Evolutionary conservation across 1,140 invertebrate species (phyloP).

Genomic region (Drosophila murphyi): DNA sequence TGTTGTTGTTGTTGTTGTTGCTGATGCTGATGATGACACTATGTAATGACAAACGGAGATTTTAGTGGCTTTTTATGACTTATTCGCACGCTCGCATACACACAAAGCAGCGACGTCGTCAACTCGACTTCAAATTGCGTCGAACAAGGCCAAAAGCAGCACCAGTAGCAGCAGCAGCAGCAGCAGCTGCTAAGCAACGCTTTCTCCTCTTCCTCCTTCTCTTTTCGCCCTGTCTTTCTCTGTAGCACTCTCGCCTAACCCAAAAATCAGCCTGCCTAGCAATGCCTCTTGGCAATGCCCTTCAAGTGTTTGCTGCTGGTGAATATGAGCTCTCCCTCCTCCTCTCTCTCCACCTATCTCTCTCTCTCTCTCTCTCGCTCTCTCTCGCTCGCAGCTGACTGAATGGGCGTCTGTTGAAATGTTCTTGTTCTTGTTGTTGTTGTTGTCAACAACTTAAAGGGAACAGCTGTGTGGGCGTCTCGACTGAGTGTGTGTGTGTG

Average conservation of each 20-base stretch:
- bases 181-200: slow-evolving; percentile 23
- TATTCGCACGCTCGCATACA: slow-evolving; percentile 43
- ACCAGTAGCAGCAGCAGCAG: background rate
- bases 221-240: background rate
- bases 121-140: slow-evolving; percentile 64
- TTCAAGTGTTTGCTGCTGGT: slow-evolving; percentile 1
- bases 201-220: background rate
- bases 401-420: slow-evolving; percentile 16
- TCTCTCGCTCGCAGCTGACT: slow-evolving; percentile 1
- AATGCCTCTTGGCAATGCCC: slow-evolving; percentile 21
- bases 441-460: slow-evolving; percentile 4
- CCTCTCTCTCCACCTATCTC: too few species aligned
- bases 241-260: background rate
- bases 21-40: slow-evolving; percentile 45
- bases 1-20: slow-evolving; percentile 17
- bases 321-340: background rate
- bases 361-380: background rate
- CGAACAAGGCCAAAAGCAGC: slow-evolving; percentile 45
- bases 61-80: slow-evolving; percentile 64
- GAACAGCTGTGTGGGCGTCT: slow-evolving; percentile 19
- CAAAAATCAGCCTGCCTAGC: slow-evolving; percentile 6
- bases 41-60: slow-evolving; percentile 68
- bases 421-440: slow-evolving; percentile 18
- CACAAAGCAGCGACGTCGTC: slow-evolving; percentile 23
- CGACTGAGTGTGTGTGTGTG: slow-evolving; percentile 10